phyloP scores from a whole-genome alignment of 2,888 invertebrate genomes.

The Brachypterus glaber region DNA sequence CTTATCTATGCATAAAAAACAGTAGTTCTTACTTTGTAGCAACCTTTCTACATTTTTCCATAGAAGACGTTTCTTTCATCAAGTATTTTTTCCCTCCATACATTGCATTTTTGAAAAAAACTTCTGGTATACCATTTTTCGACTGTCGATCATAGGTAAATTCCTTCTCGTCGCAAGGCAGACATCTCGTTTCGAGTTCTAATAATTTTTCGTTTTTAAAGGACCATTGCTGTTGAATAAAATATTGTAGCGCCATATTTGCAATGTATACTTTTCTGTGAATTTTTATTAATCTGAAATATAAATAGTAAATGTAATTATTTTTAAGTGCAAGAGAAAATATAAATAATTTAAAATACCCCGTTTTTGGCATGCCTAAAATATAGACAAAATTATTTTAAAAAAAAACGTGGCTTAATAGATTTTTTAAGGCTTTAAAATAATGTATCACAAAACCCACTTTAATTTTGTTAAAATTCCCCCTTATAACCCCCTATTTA shows the following conservation, averaged over 20 bases:
- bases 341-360: too few relatives aligned
- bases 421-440: too few relatives aligned
- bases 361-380: too few relatives aligned
- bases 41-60: constrained; percentile 42
- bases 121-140: constrained; percentile 40
- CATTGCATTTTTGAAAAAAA: constrained; percentile 46
- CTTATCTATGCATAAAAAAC: neutral
- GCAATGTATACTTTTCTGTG: constrained; percentile 75
- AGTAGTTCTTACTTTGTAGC: constrained; percentile 41
- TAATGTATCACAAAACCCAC: too few relatives aligned
- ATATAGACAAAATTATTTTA: too few relatives aligned
- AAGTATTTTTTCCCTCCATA: constrained; percentile 56
- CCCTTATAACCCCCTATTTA: too few relatives aligned
- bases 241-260: constrained; percentile 61
- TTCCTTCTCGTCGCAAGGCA: constrained; percentile 42
- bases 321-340: too few relatives aligned
- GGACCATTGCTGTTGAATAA: constrained; percentile 66
- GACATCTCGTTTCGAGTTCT: constrained; percentile 43
- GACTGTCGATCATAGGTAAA: constrained; percentile 51
- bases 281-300: constrained; percentile 61
- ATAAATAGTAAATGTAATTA: too few relatives aligned
- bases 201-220: constrained; percentile 58
- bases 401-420: too few relatives aligned
- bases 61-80: constrained; percentile 51
- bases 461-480: too few relatives aligned